Percentiles rank a stretch among this genome's conserved stretches.
Evolutionary conservation across 1,140 invertebrate species (phyloP).

Genomic region (Bombus soroeensis): DNA sequence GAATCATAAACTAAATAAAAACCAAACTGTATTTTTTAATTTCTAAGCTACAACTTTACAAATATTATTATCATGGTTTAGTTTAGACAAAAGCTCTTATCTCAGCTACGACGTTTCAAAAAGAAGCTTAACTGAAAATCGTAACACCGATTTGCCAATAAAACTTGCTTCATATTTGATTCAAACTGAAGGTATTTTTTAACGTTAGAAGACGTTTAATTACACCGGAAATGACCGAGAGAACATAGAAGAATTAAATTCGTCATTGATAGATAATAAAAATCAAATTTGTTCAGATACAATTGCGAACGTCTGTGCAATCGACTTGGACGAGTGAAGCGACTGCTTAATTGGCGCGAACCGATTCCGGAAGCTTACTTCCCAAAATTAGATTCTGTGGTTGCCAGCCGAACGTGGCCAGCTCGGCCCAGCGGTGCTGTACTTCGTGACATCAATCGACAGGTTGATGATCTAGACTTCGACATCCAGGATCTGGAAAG

Average conservation of each 20-base stretch:
- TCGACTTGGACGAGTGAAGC: constrained; percentile 83
- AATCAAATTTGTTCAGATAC: constrained; percentile 82
- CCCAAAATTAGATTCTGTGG: constrained; percentile 87
- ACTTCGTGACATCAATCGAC: constrained; percentile 86
- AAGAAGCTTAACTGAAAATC: too few species aligned
- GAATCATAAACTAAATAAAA: too few species aligned
- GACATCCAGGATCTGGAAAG: constrained; percentile 88
- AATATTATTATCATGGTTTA: background rate
- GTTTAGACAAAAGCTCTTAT: too few species aligned
- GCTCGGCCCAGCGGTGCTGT: constrained; percentile 84
- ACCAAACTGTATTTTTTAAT: too few species aligned
- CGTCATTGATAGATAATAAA: too few species aligned
- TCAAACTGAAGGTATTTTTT: too few species aligned
- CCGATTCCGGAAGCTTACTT: constrained; percentile 88
- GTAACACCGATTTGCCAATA: too few species aligned
- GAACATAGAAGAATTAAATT: too few species aligned
- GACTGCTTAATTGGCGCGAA: constrained; percentile 85
- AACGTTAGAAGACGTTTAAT: too few species aligned
- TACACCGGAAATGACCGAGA: too few species aligned
- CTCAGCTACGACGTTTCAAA: too few species aligned
- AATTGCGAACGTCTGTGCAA: constrained; percentile 88
- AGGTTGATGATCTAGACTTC: constrained; percentile 86
- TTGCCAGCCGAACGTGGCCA: constrained; percentile 86
- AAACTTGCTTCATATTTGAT: too few species aligned
- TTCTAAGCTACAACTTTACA: background rate